A percentile compares a stretch with the other conserved stretches of the same genome.
These are phyloP conservation scores for Hipparchia semele DNA, from an alignment of 2,888 invertebrate genomes.

Conservation along the genomic window DNA sequence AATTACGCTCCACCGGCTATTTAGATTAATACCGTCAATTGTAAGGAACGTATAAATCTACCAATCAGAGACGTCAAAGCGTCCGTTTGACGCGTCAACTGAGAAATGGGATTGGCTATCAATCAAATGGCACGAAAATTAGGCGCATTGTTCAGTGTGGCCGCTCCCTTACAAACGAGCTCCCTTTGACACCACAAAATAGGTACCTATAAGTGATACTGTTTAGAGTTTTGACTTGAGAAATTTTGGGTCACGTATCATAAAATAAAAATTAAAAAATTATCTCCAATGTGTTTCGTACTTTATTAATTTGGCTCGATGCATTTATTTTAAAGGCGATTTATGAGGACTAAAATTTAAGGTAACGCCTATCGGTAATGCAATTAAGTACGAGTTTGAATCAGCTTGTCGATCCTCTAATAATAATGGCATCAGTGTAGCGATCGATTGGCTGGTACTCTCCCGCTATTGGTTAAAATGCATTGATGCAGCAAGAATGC, in stretches of 20 bases:
- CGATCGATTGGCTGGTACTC: too few species aligned
- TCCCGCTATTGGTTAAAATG: too few species aligned
- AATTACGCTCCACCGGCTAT: constrained; percentile 47
- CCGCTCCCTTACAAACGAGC: constrained; percentile 58
- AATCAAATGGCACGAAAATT: constrained; percentile 74
- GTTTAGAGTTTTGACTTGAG: constrained; percentile 43
- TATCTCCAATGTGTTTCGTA: neutral
- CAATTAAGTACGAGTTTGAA: too few species aligned
- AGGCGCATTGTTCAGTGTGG: constrained; percentile 70
- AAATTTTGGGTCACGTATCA: constrained; percentile 56
- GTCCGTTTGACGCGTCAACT: constrained; percentile 64
- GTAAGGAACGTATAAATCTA: constrained; percentile 56
- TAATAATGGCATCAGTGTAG: too few species aligned
- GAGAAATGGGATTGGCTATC: constrained; percentile 65
- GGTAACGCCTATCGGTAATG: too few species aligned
- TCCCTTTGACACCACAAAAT: constrained; percentile 38
- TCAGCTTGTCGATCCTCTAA: too few species aligned
- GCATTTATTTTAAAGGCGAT: neutral
- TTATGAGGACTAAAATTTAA: neutral
- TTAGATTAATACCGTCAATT: constrained; percentile 56
- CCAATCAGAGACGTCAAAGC: constrained; percentile 57
- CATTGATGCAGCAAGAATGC: too few species aligned
- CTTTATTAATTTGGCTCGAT: too few species aligned
- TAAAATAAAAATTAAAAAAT: constrained; percentile 4
- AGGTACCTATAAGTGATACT: neutral